Evolutionary conservation across 2,113 vertebrate species (phyloP), one percentile per base, ranked within the genome.

Genomic region (Turnix velox): DNA sequence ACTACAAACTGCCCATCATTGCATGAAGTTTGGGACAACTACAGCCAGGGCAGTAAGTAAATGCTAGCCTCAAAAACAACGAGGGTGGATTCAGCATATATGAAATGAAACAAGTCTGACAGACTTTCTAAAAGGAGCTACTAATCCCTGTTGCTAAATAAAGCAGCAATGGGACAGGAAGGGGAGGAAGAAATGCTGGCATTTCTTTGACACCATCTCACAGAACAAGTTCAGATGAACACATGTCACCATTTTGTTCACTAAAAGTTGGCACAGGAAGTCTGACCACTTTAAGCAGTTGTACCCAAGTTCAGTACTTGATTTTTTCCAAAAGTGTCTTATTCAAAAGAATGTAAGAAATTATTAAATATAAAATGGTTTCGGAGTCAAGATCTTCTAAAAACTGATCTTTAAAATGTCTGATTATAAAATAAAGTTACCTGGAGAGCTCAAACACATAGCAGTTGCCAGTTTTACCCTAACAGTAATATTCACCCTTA

Each of bases 141-240:
- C 79, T 96, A 94, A 96, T 91, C 88, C 92, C n/a, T 48, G 48
- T 90, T 87, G 87, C 96, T 96, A 96, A 96, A 95, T 80, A 97
- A 92, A 97, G 85, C 33, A 87, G 55, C 59, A 72, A 67, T 58
- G 92, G 72, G 74, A 81, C 45, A 76, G 55, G 62, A 87, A 88
- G 18, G 48, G 35, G 73, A 91, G 61, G 79, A 92, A 94, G 73
- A 93, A 72, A 73, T 31, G 66, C 37, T 80, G 87, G 66, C 87
- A 95, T 87, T 86, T 75, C 73, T 68, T 12, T 57, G 88, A 91
- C 83, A 90, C 59, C 68, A 90, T 33, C 65, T 86, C 87, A 81
- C 54, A 86, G 84, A 94, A 68, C 39, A 88, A 78, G 49, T 78
- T 62, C 74, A 68, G 84, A 92, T 72, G 54, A 88, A 72, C 40